Evolutionary conservation across 2,797 vertebrate genomes (phyloP), one percentile per base, ranked within the genome.

Genomic region (Sebastiscus albofasciatus): DNA sequence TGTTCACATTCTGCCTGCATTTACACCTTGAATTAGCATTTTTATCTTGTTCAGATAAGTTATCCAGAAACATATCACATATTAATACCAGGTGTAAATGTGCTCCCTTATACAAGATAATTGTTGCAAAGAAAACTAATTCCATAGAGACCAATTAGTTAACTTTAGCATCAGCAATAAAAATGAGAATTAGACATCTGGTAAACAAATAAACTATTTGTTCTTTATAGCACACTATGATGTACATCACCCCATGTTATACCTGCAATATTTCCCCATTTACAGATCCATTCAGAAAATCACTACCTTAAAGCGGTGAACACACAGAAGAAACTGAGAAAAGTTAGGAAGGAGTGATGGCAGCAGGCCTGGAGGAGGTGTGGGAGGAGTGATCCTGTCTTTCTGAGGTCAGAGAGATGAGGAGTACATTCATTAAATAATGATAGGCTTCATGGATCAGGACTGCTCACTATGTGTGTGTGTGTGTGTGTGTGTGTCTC

Each of bases 371-470:
- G 56, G 67, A 61, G 77, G 67, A 69, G 36, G 49, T 22, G 66
- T 33, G 14, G 64, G 39, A 71, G 77, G 39, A 75, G 58, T 8
- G 42, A 24, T 69, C 65, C 64, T 26, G 72, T 79, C 60, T 42
- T 4, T 42, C 64, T 61, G 42, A 68, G 58, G 67, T 80, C 39
- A 29, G 33, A 64, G 39, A 79, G 72, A 72, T 26, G 33, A 65
- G 55, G 36, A 29, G 75, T 55, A 29, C 9, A 3, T 79, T 87
- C 61, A 85, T 84, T 72, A 84, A 86, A 80, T 79, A 72, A 71
- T 83, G 76, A 87, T 27, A 14, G 61, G 49, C 55, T 83, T 76
- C 61, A 68, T 26, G 26, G 61, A 66, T 8, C 31, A 56, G 52
- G 54, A 52, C 54, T 60, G 42, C 58, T 59, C 65, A 18, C 49